Percentiles rank a stretch among this genome's conserved stretches.
phyloP scores from a whole-genome alignment of 2,797 vertebrate genomes.

The Leontocebus nigricollis region DNA sequence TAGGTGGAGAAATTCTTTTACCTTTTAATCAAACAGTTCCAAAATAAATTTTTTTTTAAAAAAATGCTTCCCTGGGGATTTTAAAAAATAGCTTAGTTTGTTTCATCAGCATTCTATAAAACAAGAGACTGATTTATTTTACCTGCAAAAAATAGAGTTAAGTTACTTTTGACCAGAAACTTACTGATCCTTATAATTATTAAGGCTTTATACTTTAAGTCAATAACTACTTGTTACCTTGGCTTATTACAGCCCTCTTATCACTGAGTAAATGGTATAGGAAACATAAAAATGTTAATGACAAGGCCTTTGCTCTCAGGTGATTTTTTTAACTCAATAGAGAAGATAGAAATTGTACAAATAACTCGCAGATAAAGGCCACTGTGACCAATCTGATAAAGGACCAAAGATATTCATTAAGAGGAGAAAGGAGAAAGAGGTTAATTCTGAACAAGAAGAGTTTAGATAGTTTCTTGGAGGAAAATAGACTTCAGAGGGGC shows the following conservation, averaged over 20 bases:
- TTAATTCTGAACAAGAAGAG: background rate
- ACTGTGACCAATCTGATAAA: background rate
- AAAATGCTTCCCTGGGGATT: background rate
- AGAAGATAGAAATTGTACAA: background rate
- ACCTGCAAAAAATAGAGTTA: background rate
- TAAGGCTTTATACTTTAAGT: slow-evolving; percentile 35
- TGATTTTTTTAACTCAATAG: background rate
- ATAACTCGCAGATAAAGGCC: background rate
- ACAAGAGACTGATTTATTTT: background rate
- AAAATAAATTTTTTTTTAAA: background rate
- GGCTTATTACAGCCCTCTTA: background rate
- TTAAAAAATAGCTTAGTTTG: background rate
- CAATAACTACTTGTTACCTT: background rate
- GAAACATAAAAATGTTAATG: background rate
- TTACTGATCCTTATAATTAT: background rate
- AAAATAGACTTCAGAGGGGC: background rate
- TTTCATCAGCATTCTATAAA: background rate
- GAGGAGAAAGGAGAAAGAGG: background rate
- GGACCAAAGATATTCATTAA: background rate
- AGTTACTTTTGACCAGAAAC: background rate
- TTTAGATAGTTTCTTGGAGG: background rate
- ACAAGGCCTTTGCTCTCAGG: background rate
- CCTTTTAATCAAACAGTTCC: background rate
- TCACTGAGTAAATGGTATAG: background rate
- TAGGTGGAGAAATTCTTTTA: background rate